phyloP scores from a whole-genome alignment of 2,113 vertebrate species.

The Gavialis gangeticus region DNA sequence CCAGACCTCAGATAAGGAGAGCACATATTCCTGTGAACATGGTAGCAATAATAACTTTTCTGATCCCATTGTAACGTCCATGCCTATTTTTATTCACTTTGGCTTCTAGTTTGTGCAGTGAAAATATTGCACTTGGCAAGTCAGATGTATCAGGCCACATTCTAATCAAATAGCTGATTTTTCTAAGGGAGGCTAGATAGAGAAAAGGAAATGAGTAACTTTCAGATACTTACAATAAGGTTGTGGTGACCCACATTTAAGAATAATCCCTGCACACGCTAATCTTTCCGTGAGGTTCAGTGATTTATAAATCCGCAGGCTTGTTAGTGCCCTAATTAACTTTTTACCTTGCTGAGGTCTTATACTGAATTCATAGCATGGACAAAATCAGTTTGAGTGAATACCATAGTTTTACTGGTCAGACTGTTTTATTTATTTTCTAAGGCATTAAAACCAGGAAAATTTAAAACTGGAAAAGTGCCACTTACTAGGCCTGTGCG shows the following conservation, averaged over 20 bases:
- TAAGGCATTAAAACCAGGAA: neutral
- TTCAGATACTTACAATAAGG: conserved; percentile 37
- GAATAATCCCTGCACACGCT: conserved; percentile 36
- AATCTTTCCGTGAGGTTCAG: conserved; percentile 34
- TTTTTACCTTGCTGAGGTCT: conserved; percentile 43
- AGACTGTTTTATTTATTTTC: conserved; percentile 9
- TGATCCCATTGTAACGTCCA: neutral
- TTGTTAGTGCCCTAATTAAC: conserved; percentile 58
- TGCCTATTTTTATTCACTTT: neutral
- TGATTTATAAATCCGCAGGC: conserved; percentile 26
- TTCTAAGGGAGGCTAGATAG: neutral
- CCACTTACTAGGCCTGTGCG: too few relatives aligned
- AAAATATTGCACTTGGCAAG: neutral
- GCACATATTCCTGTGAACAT: neutral
- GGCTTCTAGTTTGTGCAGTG: neutral
- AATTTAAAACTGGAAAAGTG: neutral
- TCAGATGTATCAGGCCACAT: neutral
- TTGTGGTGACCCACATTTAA: conserved; percentile 63
- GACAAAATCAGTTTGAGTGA: conserved; percentile 2
- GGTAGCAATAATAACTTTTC: neutral
- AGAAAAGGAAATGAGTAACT: neutral
- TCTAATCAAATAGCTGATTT: conserved; percentile 10
- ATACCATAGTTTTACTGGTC: neutral
- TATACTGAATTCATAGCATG: neutral
- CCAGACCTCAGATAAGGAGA: neutral